These are phyloP conservation scores for Melanaphis sacchari DNA, from an alignment of 1,140 invertebrate species.

Conservation along the genomic window DNA sequence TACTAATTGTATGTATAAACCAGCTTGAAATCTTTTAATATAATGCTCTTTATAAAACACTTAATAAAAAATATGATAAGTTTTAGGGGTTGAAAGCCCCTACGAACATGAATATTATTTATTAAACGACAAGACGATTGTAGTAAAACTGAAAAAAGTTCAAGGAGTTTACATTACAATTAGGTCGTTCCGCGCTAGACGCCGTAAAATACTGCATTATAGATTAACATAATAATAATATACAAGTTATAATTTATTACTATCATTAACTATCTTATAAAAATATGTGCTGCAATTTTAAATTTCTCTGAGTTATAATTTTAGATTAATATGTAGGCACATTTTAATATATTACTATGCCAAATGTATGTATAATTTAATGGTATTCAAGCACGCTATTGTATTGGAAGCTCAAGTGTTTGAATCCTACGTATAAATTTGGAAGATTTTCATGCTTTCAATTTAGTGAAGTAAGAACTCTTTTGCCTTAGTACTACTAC, in stretches of 20 bases:
- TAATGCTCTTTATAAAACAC: neutral
- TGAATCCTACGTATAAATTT: neutral
- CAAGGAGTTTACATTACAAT: slow-evolving; percentile 45
- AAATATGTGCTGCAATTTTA: neutral
- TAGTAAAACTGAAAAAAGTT: slow-evolving; percentile 30
- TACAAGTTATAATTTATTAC: neutral
- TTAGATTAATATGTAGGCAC: neutral
- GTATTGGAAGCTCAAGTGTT: neutral
- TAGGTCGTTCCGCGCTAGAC: slow-evolving; percentile 38
- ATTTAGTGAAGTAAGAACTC: neutral
- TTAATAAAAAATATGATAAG: neutral
- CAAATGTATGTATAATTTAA: neutral
- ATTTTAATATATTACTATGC: neutral
- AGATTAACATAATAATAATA: slow-evolving; percentile 12
- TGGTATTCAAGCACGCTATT: neutral
- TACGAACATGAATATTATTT: neutral
- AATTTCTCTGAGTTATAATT: neutral
- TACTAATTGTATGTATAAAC: neutral
- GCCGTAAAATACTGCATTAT: neutral
- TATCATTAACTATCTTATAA: neutral
- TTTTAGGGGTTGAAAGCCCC: neutral
- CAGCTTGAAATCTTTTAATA: neutral
- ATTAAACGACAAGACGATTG: neutral
- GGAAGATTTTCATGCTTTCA: neutral
- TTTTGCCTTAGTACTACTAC: neutral